phyloP scores from a whole-genome alignment of 2,888 invertebrate species.

The Synergus japonicus region DNA sequence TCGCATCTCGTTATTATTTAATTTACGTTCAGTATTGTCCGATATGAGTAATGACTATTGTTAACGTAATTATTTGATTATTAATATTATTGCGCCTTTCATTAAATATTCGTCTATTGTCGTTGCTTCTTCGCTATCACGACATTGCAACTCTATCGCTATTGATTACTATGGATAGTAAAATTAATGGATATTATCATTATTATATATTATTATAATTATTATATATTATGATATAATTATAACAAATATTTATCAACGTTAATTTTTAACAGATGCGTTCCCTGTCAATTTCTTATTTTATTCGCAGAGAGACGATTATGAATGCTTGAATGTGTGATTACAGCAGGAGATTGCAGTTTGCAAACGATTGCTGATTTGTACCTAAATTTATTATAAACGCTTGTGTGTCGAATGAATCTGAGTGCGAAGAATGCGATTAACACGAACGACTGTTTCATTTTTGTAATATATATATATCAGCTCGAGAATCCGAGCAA shows the following conservation, averaged over 20 bases:
- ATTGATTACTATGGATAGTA: conserved; percentile 24
- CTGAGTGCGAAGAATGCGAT: conserved; percentile 16
- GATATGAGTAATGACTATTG: conserved; percentile 52
- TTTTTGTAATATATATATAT: conserved; percentile 34
- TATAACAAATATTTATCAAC: conserved; percentile 63
- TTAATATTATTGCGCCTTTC: conserved; percentile 39
- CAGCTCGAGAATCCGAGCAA: conserved; percentile 8
- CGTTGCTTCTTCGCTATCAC: conserved; percentile 38
- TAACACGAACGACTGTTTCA: conserved; percentile 36
- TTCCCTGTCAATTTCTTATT: conserved; percentile 23
- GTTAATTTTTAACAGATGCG: conserved; percentile 54
- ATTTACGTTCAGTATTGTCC: conserved; percentile 73
- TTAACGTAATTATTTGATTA: conserved; percentile 51
- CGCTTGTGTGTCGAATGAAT: conserved; percentile 5
- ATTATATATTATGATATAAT: conserved; percentile 57
- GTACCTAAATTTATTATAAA: conserved; percentile 32
- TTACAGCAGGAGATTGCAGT: background rate
- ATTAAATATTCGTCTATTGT: conserved; percentile 23
- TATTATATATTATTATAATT: conserved; percentile 47
- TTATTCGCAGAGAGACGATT: conserved; percentile 29
- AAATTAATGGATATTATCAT: conserved; percentile 48
- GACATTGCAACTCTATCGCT: conserved; percentile 35
- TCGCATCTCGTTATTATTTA: conserved; percentile 63
- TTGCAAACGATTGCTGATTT: conserved; percentile 29
- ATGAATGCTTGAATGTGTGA: background rate